A percentile compares a stretch with the other conserved stretches of the same genome.
Conservation (phyloP, 2,113 vertebrate species). For the Phyllostomus hastatus region DNA sequence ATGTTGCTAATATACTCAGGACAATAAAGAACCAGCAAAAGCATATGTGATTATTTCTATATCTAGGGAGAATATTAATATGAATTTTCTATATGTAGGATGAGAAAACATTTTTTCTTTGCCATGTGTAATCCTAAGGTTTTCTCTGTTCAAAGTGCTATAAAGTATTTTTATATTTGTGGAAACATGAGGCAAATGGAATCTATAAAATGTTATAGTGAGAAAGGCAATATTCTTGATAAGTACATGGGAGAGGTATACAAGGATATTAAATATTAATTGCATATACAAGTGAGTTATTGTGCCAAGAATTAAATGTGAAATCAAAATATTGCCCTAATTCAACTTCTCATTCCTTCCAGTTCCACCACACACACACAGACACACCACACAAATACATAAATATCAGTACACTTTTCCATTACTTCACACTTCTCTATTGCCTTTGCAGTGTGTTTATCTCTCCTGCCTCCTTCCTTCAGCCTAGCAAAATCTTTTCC, state of each 20-base stretch:
- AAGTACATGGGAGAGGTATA: not conserved
- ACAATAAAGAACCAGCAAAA: not conserved
- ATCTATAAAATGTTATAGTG: not conserved
- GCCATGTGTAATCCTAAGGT: not conserved
- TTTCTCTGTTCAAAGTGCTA: not conserved
- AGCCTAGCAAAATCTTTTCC: not conserved
- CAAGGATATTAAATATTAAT: not conserved
- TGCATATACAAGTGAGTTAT: not conserved
- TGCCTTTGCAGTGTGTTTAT: not conserved
- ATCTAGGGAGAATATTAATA: not conserved
- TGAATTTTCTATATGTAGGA: not conserved
- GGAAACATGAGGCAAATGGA: not conserved
- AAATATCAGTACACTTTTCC: not conserved
- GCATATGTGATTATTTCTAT: not conserved
- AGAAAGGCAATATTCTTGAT: not conserved
- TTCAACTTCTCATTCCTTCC: not conserved
- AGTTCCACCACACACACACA: not conserved
- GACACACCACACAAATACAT: not conserved
- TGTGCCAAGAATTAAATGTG: not conserved
- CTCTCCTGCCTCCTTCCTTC: not conserved
- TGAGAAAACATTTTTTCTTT: slow-evolving; percentile 3
- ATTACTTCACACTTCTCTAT: not conserved
- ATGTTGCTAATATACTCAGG: not conserved
- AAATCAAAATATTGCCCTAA: not conserved
- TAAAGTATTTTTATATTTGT: not conserved